These are phyloP conservation scores for Microplitis mediator DNA, from an alignment of 1,140 invertebrate species.

Conservation along the genomic window DNA sequence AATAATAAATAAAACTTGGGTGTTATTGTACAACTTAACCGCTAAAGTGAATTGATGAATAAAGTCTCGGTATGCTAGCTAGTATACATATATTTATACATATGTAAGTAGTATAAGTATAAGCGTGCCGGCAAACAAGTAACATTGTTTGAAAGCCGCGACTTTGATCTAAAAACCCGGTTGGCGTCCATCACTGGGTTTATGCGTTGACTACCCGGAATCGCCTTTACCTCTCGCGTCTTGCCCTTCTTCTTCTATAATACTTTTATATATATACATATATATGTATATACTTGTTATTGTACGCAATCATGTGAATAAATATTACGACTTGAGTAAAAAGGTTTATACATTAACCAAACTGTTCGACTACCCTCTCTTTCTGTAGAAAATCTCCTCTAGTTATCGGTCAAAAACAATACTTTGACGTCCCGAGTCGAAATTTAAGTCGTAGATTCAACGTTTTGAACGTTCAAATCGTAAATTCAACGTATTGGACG, in stretches of 20 bases:
- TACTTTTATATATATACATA: no score
- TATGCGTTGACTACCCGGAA: conserved; percentile 49
- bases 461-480: no score
- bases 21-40: not conserved
- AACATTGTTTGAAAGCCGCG: conserved; percentile 61
- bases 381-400: not conserved
- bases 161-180: conserved; percentile 56
- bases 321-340: no score
- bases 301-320: no score
- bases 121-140: conserved; percentile 32
- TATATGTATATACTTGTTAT: no score
- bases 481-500: no score
- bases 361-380: no score
- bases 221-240: conserved; percentile 33
- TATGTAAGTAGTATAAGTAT: no score
- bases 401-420: not conserved
- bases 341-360: no score
- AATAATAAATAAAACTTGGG: not conserved
- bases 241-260: no score
- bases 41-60: conserved; percentile 27
- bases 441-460: no score
- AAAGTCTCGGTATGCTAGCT: conserved; percentile 13
- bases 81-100: not conserved
- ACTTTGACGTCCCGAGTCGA: not conserved
- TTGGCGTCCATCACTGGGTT: conserved; percentile 53